Base-by-base conservation (phyloP, 2,888 invertebrate species). In the Drosophila pseudotakahashii region DNA sequence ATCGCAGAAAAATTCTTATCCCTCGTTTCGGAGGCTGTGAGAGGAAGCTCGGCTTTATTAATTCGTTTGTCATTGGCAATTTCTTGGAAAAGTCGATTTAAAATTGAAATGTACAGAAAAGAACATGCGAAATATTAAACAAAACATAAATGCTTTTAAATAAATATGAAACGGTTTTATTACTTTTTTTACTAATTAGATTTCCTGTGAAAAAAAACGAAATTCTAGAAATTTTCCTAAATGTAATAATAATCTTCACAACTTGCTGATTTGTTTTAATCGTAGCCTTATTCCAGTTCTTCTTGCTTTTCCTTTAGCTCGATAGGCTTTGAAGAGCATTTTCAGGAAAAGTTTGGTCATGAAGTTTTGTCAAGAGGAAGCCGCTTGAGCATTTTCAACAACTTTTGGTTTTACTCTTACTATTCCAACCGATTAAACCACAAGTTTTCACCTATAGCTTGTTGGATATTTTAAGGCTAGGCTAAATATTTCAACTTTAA, bases 1-100 rank as follows among this genome's bases (percentile, higher is more conserved):
- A 75, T 81, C 69, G 53, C 45, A 59, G 37, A 55, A 47, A 44
- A 37, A 48, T 59, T 37, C 53, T 55, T 39, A 32, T 26, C 14
- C 51, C 14, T 45, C 16, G 34, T 11, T 23, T 44, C n/a, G 42
- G 14, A 44, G 16, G 19, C 45, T 32, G 32, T n/a, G 11, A 19
- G 53, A 42, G 36, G 19, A 44, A 58, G n/a, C 60, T 36, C 26
- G 11, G 6, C 32, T 14, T 44, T 59, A n/a, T 11, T 44, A 16
- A 36, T n/a, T 14, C 0, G 14, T 45, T 45, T 60, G 62, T 62
- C 32, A 3, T 10, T 41, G 41, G 14, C 37, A 23, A 23, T 37
- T 61, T 61, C 7, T 61, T 5, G 7, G 23, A 61, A 61, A 61
- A 19, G 14, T 13, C 16, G 5, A 44, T 34, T 26, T 19, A 14